Conservation (phyloP, 2,113 vertebrate species). For the Cairina moschata region DNA sequence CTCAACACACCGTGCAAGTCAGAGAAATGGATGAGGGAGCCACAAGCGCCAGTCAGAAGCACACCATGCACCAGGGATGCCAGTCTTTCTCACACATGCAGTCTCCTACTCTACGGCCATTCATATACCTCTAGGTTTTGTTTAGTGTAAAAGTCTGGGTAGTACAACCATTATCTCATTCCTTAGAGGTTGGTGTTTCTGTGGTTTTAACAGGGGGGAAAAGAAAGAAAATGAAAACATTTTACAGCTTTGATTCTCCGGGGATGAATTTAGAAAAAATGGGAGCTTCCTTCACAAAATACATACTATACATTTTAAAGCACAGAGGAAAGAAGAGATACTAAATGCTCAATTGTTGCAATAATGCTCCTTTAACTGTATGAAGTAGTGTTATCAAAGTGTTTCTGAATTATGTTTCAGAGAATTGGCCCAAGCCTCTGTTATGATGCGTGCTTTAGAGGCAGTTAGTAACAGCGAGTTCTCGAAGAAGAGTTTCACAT, state of each 20-base stretch:
- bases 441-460: background rate
- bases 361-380: background rate
- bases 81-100: conserved; percentile 66
- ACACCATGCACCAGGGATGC: conserved; percentile 65
- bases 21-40: conserved; percentile 28
- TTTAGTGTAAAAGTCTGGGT: conserved; percentile 48
- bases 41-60: conserved; percentile 61
- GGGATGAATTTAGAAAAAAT: background rate
- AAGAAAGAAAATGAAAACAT: conserved; percentile 53
- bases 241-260: conserved; percentile 28
- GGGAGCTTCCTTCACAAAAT: conserved; percentile 44
- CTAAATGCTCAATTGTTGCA: background rate
- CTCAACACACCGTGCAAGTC: conserved; percentile 65
- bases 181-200: conserved; percentile 55
- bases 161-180: conserved; percentile 49
- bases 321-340: conserved; percentile 3
- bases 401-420: background rate
- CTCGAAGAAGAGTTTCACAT: background rate
- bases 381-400: background rate
- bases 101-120: conserved; percentile 60
- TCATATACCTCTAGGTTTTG: conserved; percentile 52
- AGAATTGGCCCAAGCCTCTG: background rate
- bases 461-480: background rate
- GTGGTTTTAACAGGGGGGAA: conserved; percentile 54
- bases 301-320: background rate